Percentiles rank a stretch among this genome's conserved stretches.
These are phyloP conservation scores for Rafetus swinhoei DNA, from an alignment of 2,113 vertebrate species.

Conservation along the genomic window DNA sequence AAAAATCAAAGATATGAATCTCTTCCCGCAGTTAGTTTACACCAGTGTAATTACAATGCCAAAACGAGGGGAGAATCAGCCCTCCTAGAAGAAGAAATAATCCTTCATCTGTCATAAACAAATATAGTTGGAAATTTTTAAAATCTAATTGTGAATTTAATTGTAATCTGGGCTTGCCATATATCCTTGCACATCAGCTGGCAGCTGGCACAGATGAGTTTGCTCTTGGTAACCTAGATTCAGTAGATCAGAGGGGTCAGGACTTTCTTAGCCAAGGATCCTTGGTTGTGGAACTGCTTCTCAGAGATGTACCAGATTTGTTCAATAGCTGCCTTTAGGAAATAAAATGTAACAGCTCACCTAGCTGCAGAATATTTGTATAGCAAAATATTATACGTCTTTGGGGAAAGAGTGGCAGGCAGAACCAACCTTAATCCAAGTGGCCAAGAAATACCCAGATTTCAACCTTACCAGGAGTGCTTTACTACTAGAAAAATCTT, in stretches of 20 bases:
- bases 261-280: background rate
- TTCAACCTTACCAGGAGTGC: background rate
- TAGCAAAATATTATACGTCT: background rate
- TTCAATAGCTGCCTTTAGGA: background rate
- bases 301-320: background rate
- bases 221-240: background rate
- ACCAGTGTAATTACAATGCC: fast-evolving
- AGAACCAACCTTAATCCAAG: background rate
- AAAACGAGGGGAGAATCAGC: background rate
- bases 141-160: background rate
- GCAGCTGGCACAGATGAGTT: background rate
- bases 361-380: background rate
- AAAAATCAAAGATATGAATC: background rate
- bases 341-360: background rate
- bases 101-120: background rate
- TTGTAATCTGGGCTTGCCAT: background rate
- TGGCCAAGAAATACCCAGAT: background rate
- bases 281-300: background rate
- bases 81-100: fast-evolving
- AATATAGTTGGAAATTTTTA: no score
- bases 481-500: background rate
- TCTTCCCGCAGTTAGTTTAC: background rate
- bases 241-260: background rate
- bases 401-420: background rate
- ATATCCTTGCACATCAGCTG: background rate